Base-by-base conservation (phyloP, 2,113 vertebrate species). In the Noctilio leporinus region DNA sequence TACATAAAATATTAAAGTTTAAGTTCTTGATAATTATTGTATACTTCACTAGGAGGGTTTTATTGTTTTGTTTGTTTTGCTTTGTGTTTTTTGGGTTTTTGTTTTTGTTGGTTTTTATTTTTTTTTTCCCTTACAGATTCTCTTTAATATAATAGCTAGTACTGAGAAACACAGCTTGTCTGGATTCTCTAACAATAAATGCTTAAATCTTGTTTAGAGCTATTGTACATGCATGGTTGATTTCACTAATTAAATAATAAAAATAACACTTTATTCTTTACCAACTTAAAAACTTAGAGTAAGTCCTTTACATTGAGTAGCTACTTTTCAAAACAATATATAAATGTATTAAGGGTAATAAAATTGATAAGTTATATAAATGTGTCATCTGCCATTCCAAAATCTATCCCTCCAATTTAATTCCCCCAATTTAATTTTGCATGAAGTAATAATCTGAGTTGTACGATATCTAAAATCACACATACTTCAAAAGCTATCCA, bases 281-380 rank as follows among this genome's bases (percentile, higher is more conserved):
- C 7, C 22, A 89, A 78, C 6, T 82, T 84, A 67, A 16, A 81
- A 69, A 43, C 22, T 88, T 40, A 67, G 40, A 84, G 59, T 83
- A 89, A 96, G 45, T 76, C 72, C 26, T 64, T 94, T 40, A 91
- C n/a, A 85, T 75, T 81, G 67, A 90, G 73, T 59, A 22, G 43
- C 24, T 72, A 73, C 40, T 89, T 81, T 69, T 73, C 14, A 82
- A 93, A 89, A 65, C 57, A 86, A 70, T 45, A 43, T 40, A 45
- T 49, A 45, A 45, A 92, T 64, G 77, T 77, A 85, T 20, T n/a
- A 85, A 38, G 57, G 19, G 20, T 82, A 35, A 94, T 77, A 91
- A 93, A 88, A 67, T 73, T n/a, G 2, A 22, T 91, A 62, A 73
- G 4, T 78, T 47, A 80, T 64, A 80, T 57, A 57, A 70, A 84